Base-by-base conservation (phyloP, 2,888 invertebrate species). In the Dynastes hyllus region DNA sequence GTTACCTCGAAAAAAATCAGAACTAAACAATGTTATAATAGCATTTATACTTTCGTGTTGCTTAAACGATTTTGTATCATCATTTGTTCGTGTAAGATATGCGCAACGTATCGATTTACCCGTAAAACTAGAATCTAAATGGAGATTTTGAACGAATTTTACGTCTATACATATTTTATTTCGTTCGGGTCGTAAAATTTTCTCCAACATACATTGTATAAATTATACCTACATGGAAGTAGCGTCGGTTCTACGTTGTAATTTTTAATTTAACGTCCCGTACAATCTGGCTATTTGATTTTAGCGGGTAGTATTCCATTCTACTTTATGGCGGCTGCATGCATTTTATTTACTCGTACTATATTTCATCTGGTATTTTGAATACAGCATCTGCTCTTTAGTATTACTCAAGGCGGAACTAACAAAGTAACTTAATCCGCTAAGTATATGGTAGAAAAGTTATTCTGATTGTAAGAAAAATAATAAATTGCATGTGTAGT, bases 111-210 rank as follows among this genome's bases (percentile, higher is more conserved):
- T 63, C 32, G 63, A 63, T 63, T 63, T 32, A 13, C 13, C 13
- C 32, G 13, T 63, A 63, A 63, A 63, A 63, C 29, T n/a, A 13
- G 63, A 63, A 63, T 63, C 27, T 63, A 63, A 63, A 63, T 63
- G 29, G 63, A 27, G 27, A 63, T 63, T 29, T 29, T 32, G 63
- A 63, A 27, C n/a, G 61, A 61, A 61, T 22, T 16, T 61, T 61
- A 61, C 27, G 63, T 63, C 63, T 29, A 63, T 63, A 63, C 32
- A 63, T 63, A 63, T 63, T 63, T 63, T 63, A 63, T 63, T 55
- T 55, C 55, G 55, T 22, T 63, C 29, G 29, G 29, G 9, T 63
- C 63, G 32, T 63, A 63, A 63, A 63, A 29, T 63, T 63, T 29
- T 63, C 63, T 63, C 32, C 8, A 2, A 11, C 63, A 63, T 11